phyloP scores from a whole-genome alignment of 2,888 invertebrate genomes.

The Drosophila yooni region DNA sequence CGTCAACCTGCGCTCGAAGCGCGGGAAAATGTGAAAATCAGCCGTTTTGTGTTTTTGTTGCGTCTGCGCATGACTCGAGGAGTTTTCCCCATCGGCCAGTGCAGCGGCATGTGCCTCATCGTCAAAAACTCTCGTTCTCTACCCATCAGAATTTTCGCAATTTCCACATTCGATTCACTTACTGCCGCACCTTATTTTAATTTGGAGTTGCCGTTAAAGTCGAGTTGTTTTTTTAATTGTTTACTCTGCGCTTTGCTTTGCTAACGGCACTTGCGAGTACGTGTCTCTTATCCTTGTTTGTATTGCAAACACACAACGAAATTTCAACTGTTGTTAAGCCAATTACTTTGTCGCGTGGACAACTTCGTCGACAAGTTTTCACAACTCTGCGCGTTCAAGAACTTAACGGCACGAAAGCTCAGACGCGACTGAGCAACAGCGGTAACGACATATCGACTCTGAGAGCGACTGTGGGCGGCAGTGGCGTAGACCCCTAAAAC shows the following conservation, averaged over 20 bases:
- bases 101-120: conserved; percentile 49
- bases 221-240: background rate
- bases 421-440: conserved; percentile 59
- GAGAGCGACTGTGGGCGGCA: conserved; percentile 14
- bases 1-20: conserved; percentile 71
- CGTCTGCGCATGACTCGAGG: conserved; percentile 68
- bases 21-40: conserved; percentile 79
- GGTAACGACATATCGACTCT: conserved; percentile 14
- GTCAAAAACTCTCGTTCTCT: conserved; percentile 28
- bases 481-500: conserved; percentile 25
- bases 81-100: conserved; percentile 19
- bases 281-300: conserved; percentile 14
- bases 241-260: conserved; percentile 16
- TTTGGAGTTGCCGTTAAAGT: conserved; percentile 12
- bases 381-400: conserved; percentile 40
- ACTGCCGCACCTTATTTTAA: conserved; percentile 60
- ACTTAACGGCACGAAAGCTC: conserved; percentile 73
- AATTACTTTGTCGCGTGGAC: conserved; percentile 62
- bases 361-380: conserved; percentile 4
- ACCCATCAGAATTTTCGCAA: conserved; percentile 45
- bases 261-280: conserved; percentile 19
- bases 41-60: conserved; percentile 75
- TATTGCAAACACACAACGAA: conserved; percentile 29
- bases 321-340: conserved; percentile 60
- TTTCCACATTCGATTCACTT: conserved; percentile 34